Base-by-base conservation (phyloP, 2,888 invertebrate genomes). In the Petrolisthes manimaculis region DNA sequence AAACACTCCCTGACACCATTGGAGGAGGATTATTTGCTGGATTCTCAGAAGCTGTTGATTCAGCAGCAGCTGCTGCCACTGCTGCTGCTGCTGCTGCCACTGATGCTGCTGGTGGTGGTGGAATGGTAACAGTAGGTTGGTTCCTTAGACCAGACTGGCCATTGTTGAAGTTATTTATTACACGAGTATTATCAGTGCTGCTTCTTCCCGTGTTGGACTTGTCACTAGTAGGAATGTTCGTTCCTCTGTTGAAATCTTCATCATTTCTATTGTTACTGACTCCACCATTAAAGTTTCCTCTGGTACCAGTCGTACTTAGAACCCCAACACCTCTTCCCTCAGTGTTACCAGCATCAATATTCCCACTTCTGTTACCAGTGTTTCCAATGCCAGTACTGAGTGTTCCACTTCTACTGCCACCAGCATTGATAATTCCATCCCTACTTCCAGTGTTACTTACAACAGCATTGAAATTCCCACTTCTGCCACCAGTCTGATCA, bases 21-120 rank as follows among this genome's bases (percentile, higher is more conserved):
- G n/a, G 18, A 71, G 8, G 12, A 18, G 18, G 9, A 71, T n/a
- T n/a, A 12, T 18, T 12, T 8, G 71, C 5, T 71, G 71, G 71
- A n/a, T 5, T 71, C 5, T 8, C 12, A 12, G 9, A 18, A 18
- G 5, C 5, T 71, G 71, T 71, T 71, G n/a, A n/a, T n/a, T n/a
- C n/a, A n/a, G 12, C 71, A 12, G 8, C 71, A 12, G 71, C 71
- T 71, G 71, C 71, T 71, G 71, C 71, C n/a, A n/a, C 71, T n/a
- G 71, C 71, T 71, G 71, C 71, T 8, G 71, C 71, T 71, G 71
- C 71, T 8, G 71, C 71, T 71, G n/a, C 71, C n/a, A 5, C n/a
- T 5, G 71, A 12, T 18, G n/a, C 71, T 12, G 71, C n/a, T 71
- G 71, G 71, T 71, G 71, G 71, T 71, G 71, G 71, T 71, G 71